A percentile compares a stretch with the other conserved stretches of the same genome.
phyloP scores from a whole-genome alignment of 2,888 invertebrate species.

The Euspilapteryx auroguttella region DNA sequence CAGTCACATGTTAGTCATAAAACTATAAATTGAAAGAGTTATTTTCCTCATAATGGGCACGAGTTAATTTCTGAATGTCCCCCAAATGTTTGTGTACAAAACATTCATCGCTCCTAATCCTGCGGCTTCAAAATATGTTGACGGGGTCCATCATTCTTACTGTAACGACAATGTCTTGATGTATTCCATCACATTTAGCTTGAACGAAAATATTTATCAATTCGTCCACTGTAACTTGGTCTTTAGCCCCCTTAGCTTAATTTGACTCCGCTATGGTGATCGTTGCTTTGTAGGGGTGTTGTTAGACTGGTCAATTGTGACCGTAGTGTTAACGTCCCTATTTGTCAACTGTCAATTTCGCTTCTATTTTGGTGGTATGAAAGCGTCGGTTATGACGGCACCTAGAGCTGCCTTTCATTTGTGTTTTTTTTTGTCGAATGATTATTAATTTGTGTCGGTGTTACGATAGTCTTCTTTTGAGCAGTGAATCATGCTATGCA shows the following conservation, averaged over 20 bases:
- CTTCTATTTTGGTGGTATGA: constrained; percentile 50
- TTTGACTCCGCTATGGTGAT: constrained; percentile 5
- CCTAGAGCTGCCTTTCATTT: constrained; percentile 29
- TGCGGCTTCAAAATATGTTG: constrained; percentile 24
- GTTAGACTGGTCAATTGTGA: constrained; percentile 19
- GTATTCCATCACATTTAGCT: constrained; percentile 54
- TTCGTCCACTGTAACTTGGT: constrained; percentile 17
- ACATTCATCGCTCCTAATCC: constrained; percentile 30
- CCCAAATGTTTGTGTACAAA: constrained; percentile 17
- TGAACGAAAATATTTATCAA: constrained; percentile 46
- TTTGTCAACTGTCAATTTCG: constrained; percentile 60
- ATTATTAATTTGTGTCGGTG: no score
- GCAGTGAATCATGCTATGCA: no score
- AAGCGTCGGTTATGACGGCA: constrained; percentile 34
- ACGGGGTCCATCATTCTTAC: constrained; percentile 34
- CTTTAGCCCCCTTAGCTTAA: constrained; percentile 14
- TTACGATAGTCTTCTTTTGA: no score
- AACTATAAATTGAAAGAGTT: no score
- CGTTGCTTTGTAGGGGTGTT: constrained; percentile 13
- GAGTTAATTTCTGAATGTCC: no score
- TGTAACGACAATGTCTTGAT: constrained; percentile 57
- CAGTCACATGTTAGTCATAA: no score
- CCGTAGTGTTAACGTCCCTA: constrained; percentile 50
- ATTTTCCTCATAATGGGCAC: no score
- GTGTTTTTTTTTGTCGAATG: constrained; percentile 28